These are phyloP conservation scores for Damaliscus lunatus DNA, from an alignment of 2,113 vertebrate species.

Conservation along the genomic window DNA sequence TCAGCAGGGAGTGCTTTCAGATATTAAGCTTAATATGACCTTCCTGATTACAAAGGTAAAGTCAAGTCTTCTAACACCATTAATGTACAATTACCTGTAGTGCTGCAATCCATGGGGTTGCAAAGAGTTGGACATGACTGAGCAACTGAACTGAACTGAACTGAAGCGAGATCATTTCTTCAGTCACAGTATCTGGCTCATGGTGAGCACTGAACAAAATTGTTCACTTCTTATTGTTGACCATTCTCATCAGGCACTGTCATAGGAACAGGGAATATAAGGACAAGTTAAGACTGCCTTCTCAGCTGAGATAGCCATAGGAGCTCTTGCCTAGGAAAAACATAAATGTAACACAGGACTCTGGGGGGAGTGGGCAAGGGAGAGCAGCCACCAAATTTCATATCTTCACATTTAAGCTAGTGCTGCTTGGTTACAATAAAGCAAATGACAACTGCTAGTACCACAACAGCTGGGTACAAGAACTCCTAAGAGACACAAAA, in stretches of 20 bases:
- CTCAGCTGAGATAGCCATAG: background rate
- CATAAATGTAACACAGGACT: background rate
- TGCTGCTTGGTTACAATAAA: background rate
- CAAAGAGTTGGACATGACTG: no score
- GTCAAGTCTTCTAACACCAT: constrained; percentile 55
- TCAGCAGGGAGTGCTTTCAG: constrained; percentile 62
- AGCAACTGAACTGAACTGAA: no score
- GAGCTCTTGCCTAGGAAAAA: background rate
- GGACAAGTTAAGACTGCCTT: background rate
- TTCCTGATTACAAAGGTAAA: constrained; percentile 56
- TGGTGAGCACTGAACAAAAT: background rate
- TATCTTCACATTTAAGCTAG: background rate
- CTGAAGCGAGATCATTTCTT: background rate
- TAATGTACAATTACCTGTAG: constrained; percentile 53
- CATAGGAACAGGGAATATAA: background rate
- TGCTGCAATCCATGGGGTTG: no score
- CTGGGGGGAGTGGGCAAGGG: background rate
- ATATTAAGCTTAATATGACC: constrained; percentile 77
- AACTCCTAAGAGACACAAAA: background rate
- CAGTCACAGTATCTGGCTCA: background rate
- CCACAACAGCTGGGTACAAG: background rate
- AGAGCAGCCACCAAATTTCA: background rate
- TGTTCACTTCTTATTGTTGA: background rate
- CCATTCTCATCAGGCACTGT: background rate
- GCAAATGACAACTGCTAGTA: background rate